Evolutionary conservation across 2,113 vertebrate genomes (phyloP), one percentile per base, ranked within the genome.

Genomic region (Istiophorus platypterus): DNA sequence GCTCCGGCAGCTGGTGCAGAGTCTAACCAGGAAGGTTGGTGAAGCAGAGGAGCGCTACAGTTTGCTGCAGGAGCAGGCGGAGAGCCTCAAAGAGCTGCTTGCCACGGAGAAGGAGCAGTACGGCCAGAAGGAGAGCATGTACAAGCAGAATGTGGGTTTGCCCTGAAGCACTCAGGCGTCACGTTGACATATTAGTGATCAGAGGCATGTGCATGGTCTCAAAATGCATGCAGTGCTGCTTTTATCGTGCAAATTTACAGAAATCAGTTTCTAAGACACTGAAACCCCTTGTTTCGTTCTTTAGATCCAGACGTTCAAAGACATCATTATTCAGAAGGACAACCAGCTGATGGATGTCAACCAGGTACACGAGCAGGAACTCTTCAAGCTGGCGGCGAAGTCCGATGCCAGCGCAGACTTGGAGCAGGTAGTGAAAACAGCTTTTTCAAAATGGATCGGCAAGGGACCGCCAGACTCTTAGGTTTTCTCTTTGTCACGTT

Each of bases 361-460:
- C 67, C 94, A 96, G 90, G 94, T 94, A 71, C 97, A 98, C 0
- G 96, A 97, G 31, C 96, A 97, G 88, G 96, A 97, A 76, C 96
- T 98, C 37, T 97, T 97, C 88, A 97, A 91, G 84, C 82, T 98
- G 7, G 96, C 95, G 5, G 96, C 96, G 4, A 97, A 97, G 87
- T 97, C 94, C 27, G 97, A 97, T 59, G 96, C 97, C 41, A 97
- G 96, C 45, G 95, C 96, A 62, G 97, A 98, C 86, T 84, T 98
- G 26, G 96, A 98, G 73, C 97, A 98, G 95, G 97, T 97, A 85
- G 1, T 51, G 26, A 41, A 2, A 42, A 11, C 2, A 13, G 11
- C 14, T 13, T 13, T 14, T 42, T 12, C 41, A 13, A 13, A 42
- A 7, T 12, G 41, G 14, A 42, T 42, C 41, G 14, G 41, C 2